These are phyloP conservation scores for Trichopria drosophilae DNA, from an alignment of 2,888 invertebrate species.

Conservation along the genomic window DNA sequence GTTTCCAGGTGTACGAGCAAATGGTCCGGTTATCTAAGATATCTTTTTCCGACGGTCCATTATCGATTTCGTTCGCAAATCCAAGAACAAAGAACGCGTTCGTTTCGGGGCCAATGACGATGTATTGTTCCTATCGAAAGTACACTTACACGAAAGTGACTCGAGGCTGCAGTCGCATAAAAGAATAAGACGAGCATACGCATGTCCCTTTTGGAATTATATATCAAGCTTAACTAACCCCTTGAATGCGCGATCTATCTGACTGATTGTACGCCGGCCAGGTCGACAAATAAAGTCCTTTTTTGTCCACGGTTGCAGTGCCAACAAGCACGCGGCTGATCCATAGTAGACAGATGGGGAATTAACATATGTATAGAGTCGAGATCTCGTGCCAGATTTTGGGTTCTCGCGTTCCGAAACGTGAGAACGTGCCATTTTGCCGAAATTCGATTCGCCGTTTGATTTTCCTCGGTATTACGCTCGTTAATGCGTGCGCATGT, in stretches of 20 bases:
- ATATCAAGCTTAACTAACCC: constrained; percentile 45
- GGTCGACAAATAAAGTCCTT: constrained; percentile 33
- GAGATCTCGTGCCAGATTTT: constrained; percentile 42
- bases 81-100: too few relatives aligned
- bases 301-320: constrained; percentile 11
- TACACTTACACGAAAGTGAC: too few relatives aligned
- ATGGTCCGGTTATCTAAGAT: too few relatives aligned
- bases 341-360: constrained; percentile 43
- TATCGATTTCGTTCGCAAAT: too few relatives aligned
- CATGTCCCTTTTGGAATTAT: constrained; percentile 31
- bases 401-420: constrained; percentile 38
- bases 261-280: constrained; percentile 33
- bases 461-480: constrained; percentile 40
- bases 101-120: too few relatives aligned
- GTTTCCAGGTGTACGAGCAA: too few relatives aligned
- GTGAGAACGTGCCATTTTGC: constrained; percentile 40
- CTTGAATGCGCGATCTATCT: constrained; percentile 35
- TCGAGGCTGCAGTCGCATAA: constrained; percentile 19
- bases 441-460: constrained; percentile 42
- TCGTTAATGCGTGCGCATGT: constrained; percentile 19
- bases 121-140: too few relatives aligned
- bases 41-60: too few relatives aligned
- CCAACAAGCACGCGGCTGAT: constrained; percentile 23
- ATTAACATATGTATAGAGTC: constrained; percentile 47
- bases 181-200: too few relatives aligned